Base-by-base conservation (phyloP, 1,140 invertebrate species). In the Penaeus indicus region DNA sequence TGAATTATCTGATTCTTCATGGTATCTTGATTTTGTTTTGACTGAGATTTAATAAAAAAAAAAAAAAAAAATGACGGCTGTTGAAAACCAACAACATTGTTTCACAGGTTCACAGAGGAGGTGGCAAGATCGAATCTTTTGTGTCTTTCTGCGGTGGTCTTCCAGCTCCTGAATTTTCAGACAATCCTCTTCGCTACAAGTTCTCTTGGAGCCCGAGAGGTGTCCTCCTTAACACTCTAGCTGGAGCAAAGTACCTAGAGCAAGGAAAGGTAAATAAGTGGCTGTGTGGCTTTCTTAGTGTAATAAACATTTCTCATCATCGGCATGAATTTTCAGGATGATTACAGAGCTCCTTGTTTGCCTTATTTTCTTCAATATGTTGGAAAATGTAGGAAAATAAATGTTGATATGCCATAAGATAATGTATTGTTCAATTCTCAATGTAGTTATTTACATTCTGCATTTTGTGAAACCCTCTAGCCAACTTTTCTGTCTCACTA, bases 191-290 rank as follows among this genome's bases (percentile, higher is more conserved):
- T 8, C 92, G 98, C 22, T 99, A 99, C 93, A 99, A 99, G 93
- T 99, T 99, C 92, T 99, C 97, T 19, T 99, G 98, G 98, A 98
- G 96, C 85, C 98, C 98, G 18, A 94, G 96, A 63, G 97, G 97
- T 13, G 97, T 98, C 1, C 93, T 99, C 2, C 93, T 98, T 0
- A 99, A 99, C 91, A 97, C 97, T 0, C 93, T 99, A 5, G 95
- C 96, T 25, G 95, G 95, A 4, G 91, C 91, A 32, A 82, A 63
- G 32, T 92, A 92, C 79, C 93, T 98, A 19, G 94, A 96, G 86
- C 95, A 96, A 92, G 97, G 96, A 90, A 95, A 98, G 93, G 96
- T 96, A 67, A 69, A 62, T 60, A 27, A 32, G 19, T 79, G 42
- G 7, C 18, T 18, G 22, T n/a, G 22, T 90, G 67, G n/a, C 54